Percentiles rank a stretch among this genome's conserved stretches.
Conservation (phyloP, 2,888 invertebrate genomes). For the Bibio marci region DNA sequence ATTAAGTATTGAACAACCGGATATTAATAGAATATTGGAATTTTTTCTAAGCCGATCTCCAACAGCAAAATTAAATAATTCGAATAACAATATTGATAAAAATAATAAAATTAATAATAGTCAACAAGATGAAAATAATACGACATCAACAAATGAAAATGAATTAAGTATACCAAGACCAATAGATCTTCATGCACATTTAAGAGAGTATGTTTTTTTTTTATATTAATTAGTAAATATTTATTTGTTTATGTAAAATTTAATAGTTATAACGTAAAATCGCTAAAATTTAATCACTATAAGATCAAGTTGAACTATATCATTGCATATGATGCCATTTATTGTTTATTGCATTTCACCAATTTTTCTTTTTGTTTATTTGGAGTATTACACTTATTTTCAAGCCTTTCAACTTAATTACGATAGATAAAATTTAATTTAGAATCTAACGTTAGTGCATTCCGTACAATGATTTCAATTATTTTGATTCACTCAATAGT, state of each 20-base stretch:
- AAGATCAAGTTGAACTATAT: no score
- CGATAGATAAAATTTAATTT: no score
- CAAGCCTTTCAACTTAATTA: no score
- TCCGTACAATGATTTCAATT: no score
- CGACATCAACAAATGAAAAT: neutral
- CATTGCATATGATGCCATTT: no score
- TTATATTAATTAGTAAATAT: neutral
- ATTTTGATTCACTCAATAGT: no score
- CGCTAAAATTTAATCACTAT: no score
- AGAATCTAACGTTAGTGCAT: no score
- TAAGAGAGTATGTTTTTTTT: slow-evolving; percentile 30
- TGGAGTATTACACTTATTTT: no score
- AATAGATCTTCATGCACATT: slow-evolving; percentile 30
- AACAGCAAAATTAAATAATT: neutral
- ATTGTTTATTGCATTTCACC: neutral
- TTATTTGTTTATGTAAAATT: neutral
- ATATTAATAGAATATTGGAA: slow-evolving; percentile 50
- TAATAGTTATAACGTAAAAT: no score
- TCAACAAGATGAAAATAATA: neutral
- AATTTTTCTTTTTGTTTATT: slow-evolving; percentile 3
- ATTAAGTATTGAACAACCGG: slow-evolving; percentile 44
- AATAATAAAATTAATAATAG: no score
- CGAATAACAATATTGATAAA: neutral
- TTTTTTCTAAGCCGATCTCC: slow-evolving; percentile 17
- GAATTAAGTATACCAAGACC: slow-evolving; percentile 17